Evolutionary conservation across 2,113 vertebrate species (phyloP).

Genomic region (Burhinus oedicnemus): DNA sequence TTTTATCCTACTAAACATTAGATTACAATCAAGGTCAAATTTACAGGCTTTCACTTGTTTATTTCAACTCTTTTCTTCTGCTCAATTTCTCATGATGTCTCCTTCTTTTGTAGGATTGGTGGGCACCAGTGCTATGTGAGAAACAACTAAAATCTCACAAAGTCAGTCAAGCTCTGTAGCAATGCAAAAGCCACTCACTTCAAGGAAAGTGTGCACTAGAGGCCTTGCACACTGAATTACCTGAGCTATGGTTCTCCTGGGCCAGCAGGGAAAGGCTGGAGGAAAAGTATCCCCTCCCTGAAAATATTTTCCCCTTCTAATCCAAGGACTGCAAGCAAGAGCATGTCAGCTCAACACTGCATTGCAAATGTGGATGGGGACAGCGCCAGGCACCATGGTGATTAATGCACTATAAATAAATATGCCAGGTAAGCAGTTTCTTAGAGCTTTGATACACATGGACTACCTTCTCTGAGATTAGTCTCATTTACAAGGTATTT

Average conservation of each 20-base stretch:
- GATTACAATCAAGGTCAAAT: background rate
- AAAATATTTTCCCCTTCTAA: background rate
- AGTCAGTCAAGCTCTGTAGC: background rate
- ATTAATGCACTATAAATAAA: constrained; percentile 35
- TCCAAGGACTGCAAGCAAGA: background rate
- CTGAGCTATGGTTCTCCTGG: background rate
- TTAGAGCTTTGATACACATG: background rate
- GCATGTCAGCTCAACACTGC: background rate
- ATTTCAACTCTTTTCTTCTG: background rate
- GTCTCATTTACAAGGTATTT: background rate
- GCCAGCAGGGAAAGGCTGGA: background rate
- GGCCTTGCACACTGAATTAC: background rate
- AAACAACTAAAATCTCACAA: background rate
- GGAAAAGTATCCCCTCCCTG: background rate
- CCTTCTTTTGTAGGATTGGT: background rate
- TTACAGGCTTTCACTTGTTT: background rate
- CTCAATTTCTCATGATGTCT: background rate
- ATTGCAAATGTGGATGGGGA: background rate
- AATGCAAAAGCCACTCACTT: background rate
- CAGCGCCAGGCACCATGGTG: background rate
- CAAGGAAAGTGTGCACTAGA: background rate
- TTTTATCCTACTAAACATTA: background rate
- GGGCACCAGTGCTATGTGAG: background rate
- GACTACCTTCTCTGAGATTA: background rate
- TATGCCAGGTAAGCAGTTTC: background rate